phyloP scores from a whole-genome alignment of 2,888 invertebrate genomes.

The Spodoptera exigua region DNA sequence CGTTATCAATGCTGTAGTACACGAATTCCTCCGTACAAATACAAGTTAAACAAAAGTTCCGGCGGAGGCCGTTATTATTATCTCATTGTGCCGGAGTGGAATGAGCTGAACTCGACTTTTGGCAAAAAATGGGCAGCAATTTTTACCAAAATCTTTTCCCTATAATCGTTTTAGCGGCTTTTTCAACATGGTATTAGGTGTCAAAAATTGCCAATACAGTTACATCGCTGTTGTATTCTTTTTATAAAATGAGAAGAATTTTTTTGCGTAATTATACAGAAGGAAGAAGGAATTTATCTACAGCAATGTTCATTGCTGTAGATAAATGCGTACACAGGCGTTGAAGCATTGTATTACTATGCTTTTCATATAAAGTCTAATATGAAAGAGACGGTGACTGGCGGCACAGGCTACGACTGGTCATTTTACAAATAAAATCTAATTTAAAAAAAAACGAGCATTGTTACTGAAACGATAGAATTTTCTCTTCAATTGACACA shows the following conservation, averaged over 20 bases:
- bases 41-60: slow-evolving; percentile 20
- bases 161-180: slow-evolving; percentile 12
- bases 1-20: slow-evolving; percentile 22
- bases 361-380: too few species aligned
- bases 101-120: not conserved
- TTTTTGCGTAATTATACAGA: too few species aligned
- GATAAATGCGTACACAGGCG: too few species aligned
- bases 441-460: too few species aligned
- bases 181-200: slow-evolving; percentile 1
- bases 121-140: slow-evolving; percentile 3
- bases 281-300: too few species aligned
- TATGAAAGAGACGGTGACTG: too few species aligned
- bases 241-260: not conserved
- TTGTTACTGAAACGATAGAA: slow-evolving; percentile 17
- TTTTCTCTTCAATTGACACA: slow-evolving; percentile 2
- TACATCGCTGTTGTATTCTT: not conserved
- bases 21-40: slow-evolving; percentile 20
- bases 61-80: slow-evolving; percentile 13
- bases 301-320: too few species aligned
- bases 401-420: not conserved
- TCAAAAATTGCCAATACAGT: slow-evolving; percentile 17
- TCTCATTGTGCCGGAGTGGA: not conserved
- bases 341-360: too few species aligned
- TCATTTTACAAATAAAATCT: slow-evolving; percentile 7
- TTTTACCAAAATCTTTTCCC: slow-evolving; percentile 15